Base-by-base conservation (phyloP, 2,797 vertebrate species). In the Pseudochirops cupreus region DNA sequence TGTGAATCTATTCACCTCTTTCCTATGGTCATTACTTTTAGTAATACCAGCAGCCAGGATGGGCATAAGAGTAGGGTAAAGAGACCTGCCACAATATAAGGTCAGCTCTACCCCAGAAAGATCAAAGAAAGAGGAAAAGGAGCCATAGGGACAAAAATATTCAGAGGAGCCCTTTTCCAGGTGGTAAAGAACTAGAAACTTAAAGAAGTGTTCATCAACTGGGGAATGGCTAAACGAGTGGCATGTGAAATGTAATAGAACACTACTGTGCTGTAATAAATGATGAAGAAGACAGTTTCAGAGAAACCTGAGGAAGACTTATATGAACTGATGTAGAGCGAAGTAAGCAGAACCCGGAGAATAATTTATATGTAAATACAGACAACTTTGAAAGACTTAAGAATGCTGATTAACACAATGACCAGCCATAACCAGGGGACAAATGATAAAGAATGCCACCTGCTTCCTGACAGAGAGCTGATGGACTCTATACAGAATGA, bases 1-100 rank as follows among this genome's bases (percentile, higher is more conserved):
- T 52, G 62, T 28, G 94, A 92, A 59, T 92, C 91, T 62, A 95
- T n/a, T 62, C 31, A 54, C 29, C 53, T 91, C 59, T 95, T 96
- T 91, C 74, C 52, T 13, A 91, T 54, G 5, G 21, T 18, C 7
- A 91, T 39, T 24, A 92, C 93, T 82, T 94, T 91, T 62, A 92
- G 91, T 58, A 57, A 92, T 26, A 82, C 0, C n/a, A 82, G 67
- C 6, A 46, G 39, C 21, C 39, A 82, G 39, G 74, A 82, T 46
- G 74, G 74, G 39, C 21, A 46, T 26, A 18, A 39, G 39, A 82
- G 21, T 2, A 82, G 74, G 39, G n/a, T 33, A 26, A 82, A 46
- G 39, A 82, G 2, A 82, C 9, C 21, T 82, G 31, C 18, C 21
- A 5, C 67, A 74, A 7, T 21, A 26, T 46, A 82, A 46, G 39